These are phyloP conservation scores for Rhodophaea formosa DNA, from an alignment of 2,888 invertebrate genomes.

Conservation along the genomic window DNA sequence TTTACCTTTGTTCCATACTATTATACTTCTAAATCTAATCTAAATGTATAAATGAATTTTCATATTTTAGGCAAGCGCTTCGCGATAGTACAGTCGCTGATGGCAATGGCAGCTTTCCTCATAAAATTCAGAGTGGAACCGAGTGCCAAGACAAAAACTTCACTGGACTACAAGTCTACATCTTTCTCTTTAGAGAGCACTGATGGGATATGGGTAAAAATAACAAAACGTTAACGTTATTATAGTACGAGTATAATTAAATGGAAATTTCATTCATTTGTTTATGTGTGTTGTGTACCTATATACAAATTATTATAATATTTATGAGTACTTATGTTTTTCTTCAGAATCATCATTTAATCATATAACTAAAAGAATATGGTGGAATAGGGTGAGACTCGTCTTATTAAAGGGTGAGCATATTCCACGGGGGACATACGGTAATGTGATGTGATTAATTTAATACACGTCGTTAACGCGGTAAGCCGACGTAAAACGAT, in stretches of 20 bases:
- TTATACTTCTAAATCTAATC: too few relatives aligned
- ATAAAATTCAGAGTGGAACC: constrained; percentile 27
- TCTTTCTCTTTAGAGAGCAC: constrained; percentile 20
- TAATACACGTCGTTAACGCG: constrained; percentile 31
- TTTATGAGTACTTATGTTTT: too few relatives aligned
- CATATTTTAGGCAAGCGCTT: constrained; percentile 30
- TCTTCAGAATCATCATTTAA: too few relatives aligned
- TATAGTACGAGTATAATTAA: too few relatives aligned
- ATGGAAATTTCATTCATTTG: too few relatives aligned
- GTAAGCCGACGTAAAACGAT: constrained; percentile 14
- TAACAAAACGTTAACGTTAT: constrained; percentile 21
- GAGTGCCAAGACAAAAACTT: constrained; percentile 22
- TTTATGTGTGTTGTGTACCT: too few relatives aligned
- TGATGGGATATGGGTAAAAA: constrained; percentile 28
- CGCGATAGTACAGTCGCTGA: constrained; percentile 29
- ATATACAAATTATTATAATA: too few relatives aligned
- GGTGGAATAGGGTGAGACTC: constrained; percentile 22
- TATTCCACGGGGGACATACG: constrained; percentile 24
- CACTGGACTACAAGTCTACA: constrained; percentile 23
- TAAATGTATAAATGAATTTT: too few relatives aligned
- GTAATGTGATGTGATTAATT: constrained; percentile 31
- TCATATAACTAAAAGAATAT: background rate
- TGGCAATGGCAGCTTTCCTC: constrained; percentile 29
- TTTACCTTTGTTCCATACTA: too few relatives aligned
- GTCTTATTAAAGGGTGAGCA: constrained; percentile 24